phyloP scores from a whole-genome alignment of 2,888 invertebrate genomes.

The Agrilus cyanescens region DNA sequence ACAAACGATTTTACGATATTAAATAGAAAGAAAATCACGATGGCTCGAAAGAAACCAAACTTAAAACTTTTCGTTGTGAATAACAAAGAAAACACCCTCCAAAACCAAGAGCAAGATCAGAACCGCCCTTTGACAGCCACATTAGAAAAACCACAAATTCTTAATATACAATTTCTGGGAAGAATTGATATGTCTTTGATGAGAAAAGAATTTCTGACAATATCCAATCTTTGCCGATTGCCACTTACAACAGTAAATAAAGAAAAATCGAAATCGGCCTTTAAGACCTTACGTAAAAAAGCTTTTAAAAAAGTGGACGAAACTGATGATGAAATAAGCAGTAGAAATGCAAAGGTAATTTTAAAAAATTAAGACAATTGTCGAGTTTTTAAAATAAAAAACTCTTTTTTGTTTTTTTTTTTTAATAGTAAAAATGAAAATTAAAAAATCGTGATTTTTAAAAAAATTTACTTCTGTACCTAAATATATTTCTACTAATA shows the following conservation, averaged over 20 bases:
- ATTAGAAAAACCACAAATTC: conserved; percentile 41
- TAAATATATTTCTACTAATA: too few relatives aligned
- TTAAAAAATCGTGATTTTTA: too few relatives aligned
- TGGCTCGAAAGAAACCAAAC: conserved; percentile 24
- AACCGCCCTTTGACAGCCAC: conserved; percentile 45
- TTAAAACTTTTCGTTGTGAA: conserved; percentile 31
- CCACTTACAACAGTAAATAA: conserved; percentile 19
- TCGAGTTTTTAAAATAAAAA: too few relatives aligned
- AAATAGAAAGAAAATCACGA: conserved; percentile 10
- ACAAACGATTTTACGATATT: conserved; percentile 10
- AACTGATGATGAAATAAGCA: too few relatives aligned
- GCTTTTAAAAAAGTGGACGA: too few relatives aligned
- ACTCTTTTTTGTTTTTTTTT: too few relatives aligned
- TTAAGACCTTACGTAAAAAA: too few relatives aligned
- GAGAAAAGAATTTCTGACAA: conserved; percentile 40
- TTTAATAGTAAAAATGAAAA: too few relatives aligned
- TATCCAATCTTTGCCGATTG: conserved; percentile 31
- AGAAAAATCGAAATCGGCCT: conserved; percentile 9
- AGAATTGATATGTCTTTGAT: conserved; percentile 47
- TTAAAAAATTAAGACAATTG: too few relatives aligned
- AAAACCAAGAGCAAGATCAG: conserved; percentile 18
- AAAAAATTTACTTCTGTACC: too few relatives aligned
- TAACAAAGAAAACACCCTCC: conserved; percentile 24
- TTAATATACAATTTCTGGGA: conserved; percentile 39
- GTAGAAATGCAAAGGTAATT: too few relatives aligned